Conservation (phyloP, 2,888 invertebrate genomes). For the Argyra leucocephala region DNA sequence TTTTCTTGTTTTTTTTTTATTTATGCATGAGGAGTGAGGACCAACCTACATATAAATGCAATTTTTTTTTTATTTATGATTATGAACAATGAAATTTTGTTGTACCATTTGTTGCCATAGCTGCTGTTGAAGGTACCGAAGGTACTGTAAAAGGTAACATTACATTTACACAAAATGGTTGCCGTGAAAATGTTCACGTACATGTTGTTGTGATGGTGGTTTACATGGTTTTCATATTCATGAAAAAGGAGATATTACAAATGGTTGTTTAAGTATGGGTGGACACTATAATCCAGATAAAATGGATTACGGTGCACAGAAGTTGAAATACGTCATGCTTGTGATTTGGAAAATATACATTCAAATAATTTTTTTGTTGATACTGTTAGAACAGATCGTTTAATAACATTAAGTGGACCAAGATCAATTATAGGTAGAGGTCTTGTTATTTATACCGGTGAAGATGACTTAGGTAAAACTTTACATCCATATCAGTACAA, state of each 20-base stretch:
- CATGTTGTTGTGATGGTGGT: conserved; percentile 52
- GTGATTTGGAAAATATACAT: conserved; percentile 75
- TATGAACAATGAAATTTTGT: too few relatives aligned
- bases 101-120: conserved; percentile 38
- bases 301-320: conserved; percentile 64
- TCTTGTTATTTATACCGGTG: conserved; percentile 63
- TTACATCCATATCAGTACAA: conserved; percentile 55
- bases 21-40: too few relatives aligned
- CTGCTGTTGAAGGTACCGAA: conserved; percentile 34
- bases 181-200: conserved; percentile 51
- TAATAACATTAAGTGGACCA: conserved; percentile 56
- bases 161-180: conserved; percentile 49
- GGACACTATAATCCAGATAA: conserved; percentile 73
- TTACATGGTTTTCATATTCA: conserved; percentile 69
- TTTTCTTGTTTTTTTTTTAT: too few relatives aligned
- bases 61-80: too few relatives aligned
- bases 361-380: conserved; percentile 51
- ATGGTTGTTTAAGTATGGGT: conserved; percentile 58
- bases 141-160: conserved; percentile 44
- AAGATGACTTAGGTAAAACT: conserved; percentile 70
- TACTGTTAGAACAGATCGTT: conserved; percentile 53
- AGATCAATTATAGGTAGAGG: conserved; percentile 64
- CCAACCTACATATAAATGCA: too few relatives aligned
- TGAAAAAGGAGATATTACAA: conserved; percentile 59
- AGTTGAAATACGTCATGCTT: conserved; percentile 64